Percentiles rank a stretch among this genome's conserved stretches.
These are phyloP conservation scores for Ophonus ardosiacus DNA, from an alignment of 2,888 invertebrate species.

Conservation along the genomic window DNA sequence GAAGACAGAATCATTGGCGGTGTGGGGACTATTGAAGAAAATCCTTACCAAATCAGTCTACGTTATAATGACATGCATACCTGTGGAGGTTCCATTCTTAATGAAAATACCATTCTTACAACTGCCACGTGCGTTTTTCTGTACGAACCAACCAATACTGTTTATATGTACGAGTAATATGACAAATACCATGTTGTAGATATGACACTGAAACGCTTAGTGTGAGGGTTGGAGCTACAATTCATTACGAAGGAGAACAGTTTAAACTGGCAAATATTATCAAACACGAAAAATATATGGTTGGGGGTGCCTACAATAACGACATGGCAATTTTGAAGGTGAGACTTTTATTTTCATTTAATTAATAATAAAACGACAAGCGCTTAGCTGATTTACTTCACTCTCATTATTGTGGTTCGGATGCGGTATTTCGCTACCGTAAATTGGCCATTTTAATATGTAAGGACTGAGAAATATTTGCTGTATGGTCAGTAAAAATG, in stretches of 20 bases:
- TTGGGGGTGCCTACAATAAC: not conserved
- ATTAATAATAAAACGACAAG: too few species aligned
- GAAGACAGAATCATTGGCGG: conserved; percentile 53
- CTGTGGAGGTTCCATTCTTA: conserved; percentile 37
- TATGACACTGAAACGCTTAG: not conserved
- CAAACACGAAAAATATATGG: not conserved
- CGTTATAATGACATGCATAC: not conserved
- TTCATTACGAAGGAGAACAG: not conserved
- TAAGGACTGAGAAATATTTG: too few species aligned
- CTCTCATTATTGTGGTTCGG: too few species aligned
- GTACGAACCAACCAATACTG: not conserved
- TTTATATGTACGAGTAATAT: too few species aligned
- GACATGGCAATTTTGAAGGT: conserved; percentile 40
- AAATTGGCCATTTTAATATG: too few species aligned
- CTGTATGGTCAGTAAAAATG: too few species aligned
- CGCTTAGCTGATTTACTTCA: too few species aligned
- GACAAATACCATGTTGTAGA: not conserved
- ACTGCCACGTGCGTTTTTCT: conserved; percentile 21
- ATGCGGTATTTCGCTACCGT: too few species aligned
- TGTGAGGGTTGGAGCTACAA: conserved; percentile 9
- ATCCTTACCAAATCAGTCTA: conserved; percentile 44
- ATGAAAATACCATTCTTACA: conserved; percentile 31
- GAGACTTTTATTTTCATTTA: not conserved
- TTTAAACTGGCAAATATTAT: not conserved
- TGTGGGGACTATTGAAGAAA: conserved; percentile 21